Conservation (phyloP, 1,140 invertebrate genomes). For the Rhyzopertha dominica region DNA sequence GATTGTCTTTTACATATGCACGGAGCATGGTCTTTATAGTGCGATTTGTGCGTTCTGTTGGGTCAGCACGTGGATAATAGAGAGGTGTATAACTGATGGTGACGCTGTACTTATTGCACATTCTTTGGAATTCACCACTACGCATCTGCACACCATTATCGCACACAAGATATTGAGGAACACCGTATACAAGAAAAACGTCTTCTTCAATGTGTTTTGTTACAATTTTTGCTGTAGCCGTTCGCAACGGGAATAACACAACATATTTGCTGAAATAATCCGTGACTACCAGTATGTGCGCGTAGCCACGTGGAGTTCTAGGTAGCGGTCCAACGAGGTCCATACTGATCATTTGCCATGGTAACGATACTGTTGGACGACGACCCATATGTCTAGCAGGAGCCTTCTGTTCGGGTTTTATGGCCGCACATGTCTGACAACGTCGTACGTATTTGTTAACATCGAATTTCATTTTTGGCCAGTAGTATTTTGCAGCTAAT, state of each 20-base stretch:
- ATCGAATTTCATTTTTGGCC: conserved; percentile 7
- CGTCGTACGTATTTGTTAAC: background rate
- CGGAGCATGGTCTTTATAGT: conserved; percentile 28
- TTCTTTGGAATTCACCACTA: background rate
- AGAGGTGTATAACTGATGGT: background rate
- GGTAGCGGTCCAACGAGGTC: conserved; percentile 15
- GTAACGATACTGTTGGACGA: background rate
- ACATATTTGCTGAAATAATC: conserved; percentile 17
- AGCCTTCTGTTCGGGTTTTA: background rate
- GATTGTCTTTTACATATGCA: conserved; percentile 26
- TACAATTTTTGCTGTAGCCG: background rate
- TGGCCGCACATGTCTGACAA: background rate
- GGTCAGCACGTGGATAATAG: conserved; percentile 4
- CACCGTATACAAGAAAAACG: conserved; percentile 17
- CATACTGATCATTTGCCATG: conserved; percentile 10
- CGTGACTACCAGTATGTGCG: conserved; percentile 10
- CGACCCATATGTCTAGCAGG: no score
- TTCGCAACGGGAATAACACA: conserved; percentile 4
- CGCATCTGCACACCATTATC: conserved; percentile 13
- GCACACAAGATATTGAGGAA: conserved; percentile 9
- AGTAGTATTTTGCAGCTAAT: conserved; percentile 7
- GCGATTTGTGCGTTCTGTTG: conserved; percentile 17
- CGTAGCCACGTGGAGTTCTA: conserved; percentile 3
- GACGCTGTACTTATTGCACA: background rate
- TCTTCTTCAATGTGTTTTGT: conserved; percentile 9